A percentile compares a stretch with the other conserved stretches of the same genome.
Conservation (phyloP, 2,113 vertebrate species). For the Eidolon helvum region DNA sequence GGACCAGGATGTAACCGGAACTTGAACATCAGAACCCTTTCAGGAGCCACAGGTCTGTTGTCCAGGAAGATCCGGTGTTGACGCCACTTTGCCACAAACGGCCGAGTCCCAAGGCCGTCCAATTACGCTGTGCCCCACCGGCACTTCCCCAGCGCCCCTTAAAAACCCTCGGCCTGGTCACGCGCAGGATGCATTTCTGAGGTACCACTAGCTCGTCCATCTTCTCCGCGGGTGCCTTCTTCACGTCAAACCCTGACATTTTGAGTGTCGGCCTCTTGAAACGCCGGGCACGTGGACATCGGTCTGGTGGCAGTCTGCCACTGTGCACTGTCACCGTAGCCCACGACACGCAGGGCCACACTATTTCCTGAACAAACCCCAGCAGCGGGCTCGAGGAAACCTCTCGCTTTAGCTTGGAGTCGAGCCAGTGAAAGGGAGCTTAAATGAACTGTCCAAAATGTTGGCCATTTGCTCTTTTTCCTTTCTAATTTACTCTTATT, state of each 20-base stretch:
- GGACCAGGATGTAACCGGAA: neutral
- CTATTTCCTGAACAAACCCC: slow-evolving; percentile 65
- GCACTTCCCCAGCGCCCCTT: neutral
- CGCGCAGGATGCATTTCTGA: neutral
- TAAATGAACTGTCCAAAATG: slow-evolving; percentile 38
- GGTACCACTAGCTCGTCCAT: neutral
- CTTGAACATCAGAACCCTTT: neutral
- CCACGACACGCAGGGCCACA: slow-evolving; percentile 65
- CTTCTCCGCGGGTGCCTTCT: neutral
- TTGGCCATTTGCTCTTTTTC: neutral
- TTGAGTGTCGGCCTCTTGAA: neutral
- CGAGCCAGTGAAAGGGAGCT: neutral
- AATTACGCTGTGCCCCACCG: no score
- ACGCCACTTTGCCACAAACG: neutral
- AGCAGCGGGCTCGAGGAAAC: slow-evolving; percentile 60
- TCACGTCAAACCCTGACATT: neutral
- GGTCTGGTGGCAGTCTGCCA: neutral
- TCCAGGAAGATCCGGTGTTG: neutral
- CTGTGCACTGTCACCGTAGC: slow-evolving; percentile 70
- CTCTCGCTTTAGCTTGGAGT: neutral
- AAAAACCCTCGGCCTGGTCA: neutral
- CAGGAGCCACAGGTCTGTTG: neutral
- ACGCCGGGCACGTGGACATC: neutral
- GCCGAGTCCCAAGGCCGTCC: no score
- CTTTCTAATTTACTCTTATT: slow-evolving; percentile 22